These are phyloP conservation scores for Malurus elegans DNA, from an alignment of 2,113 vertebrate species.

Conservation along the genomic window DNA sequence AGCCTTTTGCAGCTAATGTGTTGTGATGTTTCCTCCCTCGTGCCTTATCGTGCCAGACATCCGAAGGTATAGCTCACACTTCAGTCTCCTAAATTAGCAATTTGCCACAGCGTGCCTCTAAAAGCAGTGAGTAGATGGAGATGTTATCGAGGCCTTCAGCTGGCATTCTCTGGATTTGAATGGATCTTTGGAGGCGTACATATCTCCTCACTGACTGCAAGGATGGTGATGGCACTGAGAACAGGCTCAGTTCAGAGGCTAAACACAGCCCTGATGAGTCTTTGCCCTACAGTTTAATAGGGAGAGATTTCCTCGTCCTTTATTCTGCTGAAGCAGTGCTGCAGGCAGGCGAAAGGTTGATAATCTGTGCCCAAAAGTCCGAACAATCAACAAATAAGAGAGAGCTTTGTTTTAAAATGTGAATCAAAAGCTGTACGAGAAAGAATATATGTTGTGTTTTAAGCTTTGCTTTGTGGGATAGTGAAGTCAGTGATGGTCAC, in stretches of 20 bases:
- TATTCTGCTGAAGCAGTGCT: neutral
- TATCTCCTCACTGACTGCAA: neutral
- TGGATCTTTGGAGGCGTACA: neutral
- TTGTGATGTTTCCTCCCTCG: neutral
- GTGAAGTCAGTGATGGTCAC: neutral
- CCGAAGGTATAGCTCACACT: neutral
- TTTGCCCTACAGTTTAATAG: neutral
- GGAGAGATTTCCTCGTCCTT: neutral
- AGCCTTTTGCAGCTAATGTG: neutral
- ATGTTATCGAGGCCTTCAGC: neutral
- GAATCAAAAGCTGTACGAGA: neutral
- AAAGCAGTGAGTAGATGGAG: neutral
- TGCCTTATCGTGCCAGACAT: neutral
- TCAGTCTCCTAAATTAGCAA: neutral
- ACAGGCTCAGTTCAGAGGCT: neutral
- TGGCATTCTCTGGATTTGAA: neutral
- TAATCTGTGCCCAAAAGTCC: neutral
- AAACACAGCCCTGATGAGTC: neutral
- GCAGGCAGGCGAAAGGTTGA: neutral
- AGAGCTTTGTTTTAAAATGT: neutral
- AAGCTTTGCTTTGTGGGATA: neutral
- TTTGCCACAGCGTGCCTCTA: neutral
- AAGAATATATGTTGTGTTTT: neutral
- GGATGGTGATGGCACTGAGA: neutral
- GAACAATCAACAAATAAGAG: slow-evolving; percentile 3